phyloP scores from a whole-genome alignment of 2,888 invertebrate genomes.

The Lysandra coridon region DNA sequence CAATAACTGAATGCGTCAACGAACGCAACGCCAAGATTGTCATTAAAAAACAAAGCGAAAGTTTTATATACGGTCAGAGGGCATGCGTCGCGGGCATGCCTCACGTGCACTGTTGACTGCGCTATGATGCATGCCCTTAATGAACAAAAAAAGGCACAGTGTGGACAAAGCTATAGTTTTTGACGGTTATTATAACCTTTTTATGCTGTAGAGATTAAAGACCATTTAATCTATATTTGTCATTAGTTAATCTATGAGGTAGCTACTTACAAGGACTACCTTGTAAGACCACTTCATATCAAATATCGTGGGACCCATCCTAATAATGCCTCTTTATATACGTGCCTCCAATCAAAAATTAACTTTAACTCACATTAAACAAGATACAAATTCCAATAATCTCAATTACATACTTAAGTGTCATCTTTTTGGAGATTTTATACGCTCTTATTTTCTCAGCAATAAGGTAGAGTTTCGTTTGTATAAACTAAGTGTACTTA shows the following conservation, averaged over 20 bases:
- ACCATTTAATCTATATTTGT: neutral
- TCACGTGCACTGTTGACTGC: too few species aligned
- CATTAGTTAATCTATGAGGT: neutral
- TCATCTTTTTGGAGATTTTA: neutral
- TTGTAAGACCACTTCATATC: neutral
- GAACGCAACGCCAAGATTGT: too few species aligned
- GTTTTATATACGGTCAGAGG: too few species aligned
- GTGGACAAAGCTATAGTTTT: too few species aligned
- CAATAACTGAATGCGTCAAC: too few species aligned
- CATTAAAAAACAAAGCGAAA: too few species aligned
- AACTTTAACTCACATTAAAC: neutral
- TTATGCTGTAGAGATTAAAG: neutral
- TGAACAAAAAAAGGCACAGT: too few species aligned
- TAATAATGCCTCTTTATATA: neutral
- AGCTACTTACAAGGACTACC: conserved; percentile 9
- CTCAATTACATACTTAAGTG: neutral
- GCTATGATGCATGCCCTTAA: too few species aligned
- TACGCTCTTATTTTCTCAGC: neutral
- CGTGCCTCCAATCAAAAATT: neutral
- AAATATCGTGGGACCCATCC: neutral
- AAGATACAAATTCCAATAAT: neutral
- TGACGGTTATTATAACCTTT: neutral
- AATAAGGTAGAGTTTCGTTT: neutral
- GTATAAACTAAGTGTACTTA: neutral
- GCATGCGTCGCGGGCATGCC: too few species aligned